A percentile compares a stretch with the other conserved stretches of the same genome.
Conservation (phyloP, 2,888 invertebrate species). For the Eustalomyia histrio region DNA sequence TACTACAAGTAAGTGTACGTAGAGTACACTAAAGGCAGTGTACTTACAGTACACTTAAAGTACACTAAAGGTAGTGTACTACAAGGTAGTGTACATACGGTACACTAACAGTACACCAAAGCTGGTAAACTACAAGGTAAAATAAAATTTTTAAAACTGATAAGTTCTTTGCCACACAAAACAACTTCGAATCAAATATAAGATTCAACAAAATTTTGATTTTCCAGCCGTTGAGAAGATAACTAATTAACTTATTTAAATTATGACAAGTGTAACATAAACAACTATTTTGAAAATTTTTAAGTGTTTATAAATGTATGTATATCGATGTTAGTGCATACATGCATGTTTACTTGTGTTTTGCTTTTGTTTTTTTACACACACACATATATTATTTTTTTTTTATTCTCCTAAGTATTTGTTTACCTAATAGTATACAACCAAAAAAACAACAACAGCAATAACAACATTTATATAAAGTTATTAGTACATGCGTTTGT, state of each 20-base stretch:
- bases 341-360: slow-evolving; percentile 5
- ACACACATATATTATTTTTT: neutral
- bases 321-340: neutral
- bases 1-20: too few relatives aligned
- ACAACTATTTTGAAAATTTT: slow-evolving; percentile 38
- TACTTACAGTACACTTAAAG: too few relatives aligned
- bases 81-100: too few relatives aligned
- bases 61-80: too few relatives aligned
- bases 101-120: too few relatives aligned
- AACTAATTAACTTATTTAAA: neutral
- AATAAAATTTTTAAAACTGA: too few relatives aligned
- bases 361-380: neutral
- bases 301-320: slow-evolving; percentile 27
- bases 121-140: too few relatives aligned
- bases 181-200: too few relatives aligned
- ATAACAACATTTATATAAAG: slow-evolving; percentile 1
- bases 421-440: slow-evolving; percentile 27
- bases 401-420: slow-evolving; percentile 48
- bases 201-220: too few relatives aligned
- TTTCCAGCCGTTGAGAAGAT: too few relatives aligned
- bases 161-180: too few relatives aligned
- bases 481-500: neutral
- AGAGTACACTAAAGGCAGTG: too few relatives aligned
- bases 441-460: slow-evolving; percentile 3
- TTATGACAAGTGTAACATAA: slow-evolving; percentile 21